phyloP scores from a whole-genome alignment of 2,113 vertebrate genomes.

The Numenius arquata region DNA sequence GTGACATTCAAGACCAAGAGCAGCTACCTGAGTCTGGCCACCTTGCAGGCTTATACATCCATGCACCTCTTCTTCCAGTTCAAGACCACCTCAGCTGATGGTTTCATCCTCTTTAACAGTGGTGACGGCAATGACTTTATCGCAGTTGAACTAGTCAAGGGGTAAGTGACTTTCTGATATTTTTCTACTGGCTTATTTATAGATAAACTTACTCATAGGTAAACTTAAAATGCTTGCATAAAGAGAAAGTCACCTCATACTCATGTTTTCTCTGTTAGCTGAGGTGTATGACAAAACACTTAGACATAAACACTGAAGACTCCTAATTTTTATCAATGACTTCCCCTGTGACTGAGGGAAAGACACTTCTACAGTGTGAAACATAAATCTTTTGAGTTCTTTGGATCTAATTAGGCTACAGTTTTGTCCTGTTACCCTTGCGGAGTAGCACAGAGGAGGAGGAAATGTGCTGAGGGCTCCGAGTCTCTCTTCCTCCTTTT shows the following conservation, averaged over 20 bases:
- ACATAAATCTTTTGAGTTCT: neutral
- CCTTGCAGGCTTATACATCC: constrained; percentile 94
- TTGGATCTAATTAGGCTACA: neutral
- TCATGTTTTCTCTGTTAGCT: neutral
- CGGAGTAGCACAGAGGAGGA: neutral
- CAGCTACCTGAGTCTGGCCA: constrained; percentile 94
- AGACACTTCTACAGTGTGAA: neutral
- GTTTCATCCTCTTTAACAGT: constrained; percentile 95
- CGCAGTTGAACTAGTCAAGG: constrained; percentile 95
- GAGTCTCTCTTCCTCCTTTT: neutral
- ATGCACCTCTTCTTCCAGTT: constrained; percentile 99
- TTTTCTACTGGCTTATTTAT: neutral
- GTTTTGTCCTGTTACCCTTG: neutral
- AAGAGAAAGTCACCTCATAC: neutral
- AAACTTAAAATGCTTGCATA: neutral
- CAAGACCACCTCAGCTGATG: constrained; percentile 94
- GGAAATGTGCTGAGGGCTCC: neutral
- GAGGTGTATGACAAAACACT: neutral
- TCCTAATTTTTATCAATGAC: neutral
- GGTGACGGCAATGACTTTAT: constrained; percentile 91
- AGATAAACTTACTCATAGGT: neutral
- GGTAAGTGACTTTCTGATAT: constrained; percentile 75
- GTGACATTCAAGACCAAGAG: constrained; percentile 95
- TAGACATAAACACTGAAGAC: neutral
- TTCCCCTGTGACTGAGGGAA: neutral